Evolutionary conservation across 2,888 invertebrate species (phyloP).

Genomic region (Caenorhabditis uteleia): DNA sequence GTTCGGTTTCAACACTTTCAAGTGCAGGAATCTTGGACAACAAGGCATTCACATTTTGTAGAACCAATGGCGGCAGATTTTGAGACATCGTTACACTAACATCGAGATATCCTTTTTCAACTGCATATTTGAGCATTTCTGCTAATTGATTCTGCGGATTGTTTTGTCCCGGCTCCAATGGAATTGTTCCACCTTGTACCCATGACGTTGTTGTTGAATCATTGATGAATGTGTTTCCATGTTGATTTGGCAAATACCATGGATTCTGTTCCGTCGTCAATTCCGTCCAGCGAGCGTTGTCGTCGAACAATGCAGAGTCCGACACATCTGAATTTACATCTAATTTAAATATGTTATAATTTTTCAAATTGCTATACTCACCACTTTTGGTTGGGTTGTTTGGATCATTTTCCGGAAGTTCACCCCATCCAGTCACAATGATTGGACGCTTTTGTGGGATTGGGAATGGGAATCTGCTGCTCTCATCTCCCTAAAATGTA

Average conservation of each 20-base stretch:
- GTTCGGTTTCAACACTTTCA: slow-evolving; percentile 45
- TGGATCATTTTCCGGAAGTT: slow-evolving; percentile 57
- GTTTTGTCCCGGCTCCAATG: slow-evolving; percentile 9
- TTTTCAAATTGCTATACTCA: not conserved
- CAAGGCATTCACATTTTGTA: slow-evolving; percentile 37
- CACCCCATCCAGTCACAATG: slow-evolving; percentile 58
- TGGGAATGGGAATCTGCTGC: slow-evolving; percentile 40
- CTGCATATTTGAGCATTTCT: slow-evolving; percentile 50
- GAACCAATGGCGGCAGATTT: slow-evolving; percentile 36
- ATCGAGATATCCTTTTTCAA: slow-evolving; percentile 54
- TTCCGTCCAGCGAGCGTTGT: slow-evolving; percentile 43
- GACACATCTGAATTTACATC: no score
- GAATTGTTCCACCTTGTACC: slow-evolving; percentile 45
- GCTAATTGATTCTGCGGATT: slow-evolving; percentile 35
- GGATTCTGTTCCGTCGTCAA: slow-evolving; percentile 41
- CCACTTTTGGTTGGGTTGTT: slow-evolving; percentile 53
- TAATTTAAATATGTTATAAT: not conserved
- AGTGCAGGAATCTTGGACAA: slow-evolving; percentile 45
- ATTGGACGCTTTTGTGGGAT: slow-evolving; percentile 48
- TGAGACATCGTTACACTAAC: slow-evolving; percentile 38
- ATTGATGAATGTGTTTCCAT: slow-evolving; percentile 7
- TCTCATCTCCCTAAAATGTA: slow-evolving; percentile 37
- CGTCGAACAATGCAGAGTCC: slow-evolving; percentile 21
- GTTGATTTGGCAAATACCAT: slow-evolving; percentile 47
- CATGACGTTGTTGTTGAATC: slow-evolving; percentile 24